phyloP scores from a whole-genome alignment of 2,888 invertebrate species.

The Nebria salina region DNA sequence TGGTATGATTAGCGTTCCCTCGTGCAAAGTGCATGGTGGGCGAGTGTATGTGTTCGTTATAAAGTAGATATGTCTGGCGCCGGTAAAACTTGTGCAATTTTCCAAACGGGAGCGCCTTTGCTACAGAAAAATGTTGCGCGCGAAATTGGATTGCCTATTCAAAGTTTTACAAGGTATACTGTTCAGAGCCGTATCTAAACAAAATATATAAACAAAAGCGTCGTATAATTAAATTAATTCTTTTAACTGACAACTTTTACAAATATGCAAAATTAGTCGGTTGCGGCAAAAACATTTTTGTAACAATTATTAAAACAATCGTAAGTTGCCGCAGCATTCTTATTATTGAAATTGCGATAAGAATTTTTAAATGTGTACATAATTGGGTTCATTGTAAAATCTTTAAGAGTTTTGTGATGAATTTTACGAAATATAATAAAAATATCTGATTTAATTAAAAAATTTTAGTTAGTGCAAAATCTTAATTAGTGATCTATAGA shows the following conservation, averaged over 20 bases:
- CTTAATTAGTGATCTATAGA: not conserved
- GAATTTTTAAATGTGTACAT: too few species aligned
- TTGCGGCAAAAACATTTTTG: too few species aligned
- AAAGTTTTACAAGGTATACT: constrained; percentile 24
- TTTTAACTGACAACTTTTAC: too few species aligned
- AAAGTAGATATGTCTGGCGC: constrained; percentile 29
- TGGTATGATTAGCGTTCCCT: not conserved
- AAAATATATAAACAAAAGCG: not conserved
- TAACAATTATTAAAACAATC: too few species aligned
- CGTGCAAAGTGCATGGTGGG: not conserved
- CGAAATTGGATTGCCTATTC: constrained; percentile 46
- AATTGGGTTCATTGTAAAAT: too few species aligned
- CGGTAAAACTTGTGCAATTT: constrained; percentile 38
- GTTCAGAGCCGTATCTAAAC: constrained; percentile 30
- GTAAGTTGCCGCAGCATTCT: too few species aligned
- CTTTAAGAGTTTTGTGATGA: too few species aligned
- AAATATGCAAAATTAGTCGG: too few species aligned
- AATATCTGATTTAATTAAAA: not conserved
- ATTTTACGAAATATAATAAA: not conserved
- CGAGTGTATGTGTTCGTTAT: not conserved
- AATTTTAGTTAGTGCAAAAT: not conserved
- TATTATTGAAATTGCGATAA: too few species aligned
- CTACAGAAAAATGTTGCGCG: not conserved
- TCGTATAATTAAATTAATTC: too few species aligned
- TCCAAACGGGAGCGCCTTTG: constrained; percentile 41